These are phyloP conservation scores for Spilosoma lubricipeda DNA, from an alignment of 2,888 invertebrate genomes.

Conservation along the genomic window DNA sequence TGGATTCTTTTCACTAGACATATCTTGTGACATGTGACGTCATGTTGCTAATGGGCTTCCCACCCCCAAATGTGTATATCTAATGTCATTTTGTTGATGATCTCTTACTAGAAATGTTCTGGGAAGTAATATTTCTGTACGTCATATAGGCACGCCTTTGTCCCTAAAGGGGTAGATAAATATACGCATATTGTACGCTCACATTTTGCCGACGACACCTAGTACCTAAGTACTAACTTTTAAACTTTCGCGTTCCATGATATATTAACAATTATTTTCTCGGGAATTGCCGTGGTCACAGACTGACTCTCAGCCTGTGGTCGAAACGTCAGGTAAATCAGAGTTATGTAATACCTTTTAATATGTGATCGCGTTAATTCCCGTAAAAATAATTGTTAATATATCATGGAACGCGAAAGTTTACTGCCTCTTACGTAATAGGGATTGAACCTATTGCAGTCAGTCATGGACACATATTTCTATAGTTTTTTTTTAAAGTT, in stretches of 20 bases:
- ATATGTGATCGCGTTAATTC: no score
- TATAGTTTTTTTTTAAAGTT: no score
- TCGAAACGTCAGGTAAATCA: no score
- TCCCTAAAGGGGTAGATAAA: neutral
- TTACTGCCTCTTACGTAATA: neutral
- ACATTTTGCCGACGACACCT: neutral
- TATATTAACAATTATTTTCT: no score
- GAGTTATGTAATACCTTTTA: no score
- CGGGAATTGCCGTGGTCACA: no score
- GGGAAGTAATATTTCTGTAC: neutral
- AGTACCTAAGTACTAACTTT: no score
- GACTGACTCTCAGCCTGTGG: no score
- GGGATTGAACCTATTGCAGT: neutral
- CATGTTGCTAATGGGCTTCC: neutral
- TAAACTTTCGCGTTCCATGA: no score
- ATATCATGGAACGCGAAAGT: no score
- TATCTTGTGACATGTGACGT: neutral
- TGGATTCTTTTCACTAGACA: neutral
- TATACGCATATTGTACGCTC: neutral
- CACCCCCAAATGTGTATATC: neutral
- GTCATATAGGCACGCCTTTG: neutral
- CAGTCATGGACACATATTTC: no score
- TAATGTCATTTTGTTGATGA: neutral
- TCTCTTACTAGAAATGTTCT: neutral
- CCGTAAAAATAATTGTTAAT: no score